Conservation (phyloP, 1,140 invertebrate species). For the Hypsibius dujardini region DNA sequence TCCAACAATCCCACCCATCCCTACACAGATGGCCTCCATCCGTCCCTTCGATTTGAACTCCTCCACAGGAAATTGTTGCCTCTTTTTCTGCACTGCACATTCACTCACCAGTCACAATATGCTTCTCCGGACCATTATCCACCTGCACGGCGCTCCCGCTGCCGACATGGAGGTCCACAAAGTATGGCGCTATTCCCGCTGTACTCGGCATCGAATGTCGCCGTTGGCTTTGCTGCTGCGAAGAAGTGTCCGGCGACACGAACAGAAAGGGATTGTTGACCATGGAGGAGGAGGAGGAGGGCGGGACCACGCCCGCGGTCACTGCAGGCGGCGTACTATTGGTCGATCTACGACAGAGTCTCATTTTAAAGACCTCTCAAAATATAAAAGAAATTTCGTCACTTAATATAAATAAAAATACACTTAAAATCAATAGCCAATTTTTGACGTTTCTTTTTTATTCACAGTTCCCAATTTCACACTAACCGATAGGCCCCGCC, state of each 20-base stretch:
- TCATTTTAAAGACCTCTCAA: no score
- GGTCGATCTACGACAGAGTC: background rate
- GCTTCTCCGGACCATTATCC: conserved; percentile 14
- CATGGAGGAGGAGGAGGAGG: background rate
- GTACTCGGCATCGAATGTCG: conserved; percentile 3
- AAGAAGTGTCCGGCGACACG: background rate
- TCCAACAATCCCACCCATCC: no score
- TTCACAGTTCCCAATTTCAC: no score
- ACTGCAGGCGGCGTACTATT: conserved; percentile 2
- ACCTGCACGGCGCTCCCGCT: conserved; percentile 1
- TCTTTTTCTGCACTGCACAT: no score
- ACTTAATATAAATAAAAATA: background rate
- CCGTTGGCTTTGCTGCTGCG: background rate
- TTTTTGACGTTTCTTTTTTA: background rate
- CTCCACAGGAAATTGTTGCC: no score
- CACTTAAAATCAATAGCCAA: background rate
- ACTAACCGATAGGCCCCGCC: background rate
- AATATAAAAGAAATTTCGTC: background rate
- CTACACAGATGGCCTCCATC: no score
- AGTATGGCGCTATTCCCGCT: background rate
- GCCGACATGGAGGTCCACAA: conserved; percentile 5
- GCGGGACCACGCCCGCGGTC: background rate
- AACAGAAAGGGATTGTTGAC: background rate
- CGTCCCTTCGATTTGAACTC: no score
- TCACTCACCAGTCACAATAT: background rate